phyloP scores from a whole-genome alignment of 2,888 invertebrate species.

The Agonopterix alstromeriana region DNA sequence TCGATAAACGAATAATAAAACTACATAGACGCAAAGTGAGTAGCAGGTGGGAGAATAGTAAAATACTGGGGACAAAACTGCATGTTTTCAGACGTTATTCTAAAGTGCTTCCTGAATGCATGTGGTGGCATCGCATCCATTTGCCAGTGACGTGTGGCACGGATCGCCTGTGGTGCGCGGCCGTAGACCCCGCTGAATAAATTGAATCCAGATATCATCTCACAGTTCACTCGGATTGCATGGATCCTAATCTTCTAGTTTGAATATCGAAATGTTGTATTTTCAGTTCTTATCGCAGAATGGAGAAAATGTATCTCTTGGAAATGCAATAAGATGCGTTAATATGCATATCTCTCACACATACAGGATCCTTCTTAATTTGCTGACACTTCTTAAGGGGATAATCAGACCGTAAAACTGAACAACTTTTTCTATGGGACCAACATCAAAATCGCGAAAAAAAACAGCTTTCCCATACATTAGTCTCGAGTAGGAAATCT shows the following conservation, averaged over 20 bases:
- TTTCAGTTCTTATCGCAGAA: no score
- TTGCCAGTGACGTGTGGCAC: slow-evolving; percentile 17
- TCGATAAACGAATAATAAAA: not conserved
- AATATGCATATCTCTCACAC: no score
- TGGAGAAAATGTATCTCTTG: no score
- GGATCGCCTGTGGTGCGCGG: slow-evolving; percentile 1
- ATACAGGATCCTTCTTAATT: no score
- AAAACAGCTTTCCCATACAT: no score
- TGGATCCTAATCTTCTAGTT: slow-evolving; percentile 12
- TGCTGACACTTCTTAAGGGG: no score
- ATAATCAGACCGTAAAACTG: no score
- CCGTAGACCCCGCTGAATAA: slow-evolving; percentile 15
- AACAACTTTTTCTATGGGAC: no score
- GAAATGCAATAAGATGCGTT: no score
- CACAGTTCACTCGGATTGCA: not conserved
- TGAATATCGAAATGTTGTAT: slow-evolving; percentile 8
- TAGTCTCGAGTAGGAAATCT: no score
- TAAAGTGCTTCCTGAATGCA: slow-evolving; percentile 10
- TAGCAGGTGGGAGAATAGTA: not conserved
- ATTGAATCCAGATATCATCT: slow-evolving; percentile 23
- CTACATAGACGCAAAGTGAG: not conserved
- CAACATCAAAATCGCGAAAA: no score
- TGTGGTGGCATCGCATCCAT: slow-evolving; percentile 8
- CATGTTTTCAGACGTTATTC: slow-evolving; percentile 7
- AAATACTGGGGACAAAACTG: slow-evolving; percentile 5